Evolutionary conservation across 2,797 vertebrate species (phyloP), one percentile per base, ranked within the genome.

Genomic region (Clarias pachynema): DNA sequence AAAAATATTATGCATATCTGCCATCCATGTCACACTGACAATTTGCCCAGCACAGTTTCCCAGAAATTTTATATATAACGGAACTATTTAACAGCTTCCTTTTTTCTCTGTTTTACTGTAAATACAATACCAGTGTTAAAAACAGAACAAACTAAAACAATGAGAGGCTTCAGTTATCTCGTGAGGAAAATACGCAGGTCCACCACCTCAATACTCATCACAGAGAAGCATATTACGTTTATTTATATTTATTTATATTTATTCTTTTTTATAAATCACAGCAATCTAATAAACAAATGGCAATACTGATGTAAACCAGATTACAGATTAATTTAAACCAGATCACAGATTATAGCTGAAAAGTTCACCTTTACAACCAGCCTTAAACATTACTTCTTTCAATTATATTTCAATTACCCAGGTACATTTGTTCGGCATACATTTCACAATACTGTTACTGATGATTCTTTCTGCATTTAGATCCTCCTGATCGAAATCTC

Each of bases 361-460:
- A 49, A 49, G 9, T 49, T 49, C 8, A 49, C 44, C 44, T 49
- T 49, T 49, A 49, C 44, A 12, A 12, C 24, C 22, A 24, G 56
- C 56, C 16, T 5, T 77, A 34, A 5, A 20, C 12, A 57, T 22
- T 77, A 12, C 1, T 6, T 0, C 9, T 34, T 59, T 9, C 40
- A 44, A 44, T 3, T 15, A 15, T 77, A 59, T 79, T 91, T 82
- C 88, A 88, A 91, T 57, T 5, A 92, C 89, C 79, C 87, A 72
- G 81, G 77, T 89, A 85, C 88, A 91, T 85, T 91, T 92, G 90
- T 91, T 82, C 68, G 84, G 87, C 84, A 85, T 82, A 87, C 92
- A 87, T 87, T 86, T 87, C 84, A 85, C 86, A 86, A n/a, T 37
- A 60, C 53, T 74, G 14, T 74, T 15, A 24, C 10, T 62, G 1